These are phyloP conservation scores for Coracopsis vasa DNA, from an alignment of 2,113 vertebrate genomes.

Conservation along the genomic window DNA sequence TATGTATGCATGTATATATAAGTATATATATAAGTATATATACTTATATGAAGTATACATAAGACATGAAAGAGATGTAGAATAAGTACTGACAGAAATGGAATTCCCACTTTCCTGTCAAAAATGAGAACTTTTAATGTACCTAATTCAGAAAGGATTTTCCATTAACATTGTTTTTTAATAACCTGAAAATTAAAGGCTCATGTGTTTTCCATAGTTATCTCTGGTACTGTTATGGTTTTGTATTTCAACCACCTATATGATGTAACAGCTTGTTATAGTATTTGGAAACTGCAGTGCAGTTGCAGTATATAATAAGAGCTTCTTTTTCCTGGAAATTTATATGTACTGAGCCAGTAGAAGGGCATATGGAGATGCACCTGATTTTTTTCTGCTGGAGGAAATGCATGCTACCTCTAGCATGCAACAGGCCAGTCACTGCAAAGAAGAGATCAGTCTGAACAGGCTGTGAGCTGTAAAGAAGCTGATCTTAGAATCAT, in stretches of 20 bases:
- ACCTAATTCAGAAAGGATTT: not conserved
- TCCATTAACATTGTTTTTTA: not conserved
- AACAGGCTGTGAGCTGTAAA: not conserved
- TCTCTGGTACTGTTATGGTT: not conserved
- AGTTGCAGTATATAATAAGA: not conserved
- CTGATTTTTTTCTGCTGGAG: not conserved
- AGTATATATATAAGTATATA: no score
- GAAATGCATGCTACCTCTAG: not conserved
- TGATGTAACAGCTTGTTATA: not conserved
- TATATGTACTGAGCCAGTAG: not conserved
- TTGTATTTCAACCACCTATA: not conserved
- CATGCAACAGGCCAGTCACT: not conserved
- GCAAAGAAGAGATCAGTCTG: not conserved
- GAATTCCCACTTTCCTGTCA: not conserved
- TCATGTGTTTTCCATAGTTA: not conserved
- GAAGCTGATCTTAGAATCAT: not conserved
- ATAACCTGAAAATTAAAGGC: not conserved
- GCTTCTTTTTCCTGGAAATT: not conserved
- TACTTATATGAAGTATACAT: no score
- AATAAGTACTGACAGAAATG: not conserved
- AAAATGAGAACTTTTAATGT: not conserved
- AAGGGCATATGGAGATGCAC: not conserved
- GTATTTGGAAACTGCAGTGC: not conserved
- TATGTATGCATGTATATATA: no score
- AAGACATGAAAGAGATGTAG: no score